Conservation (phyloP, 2,888 invertebrate genomes). For the Eumacrocentrus americanus region DNA sequence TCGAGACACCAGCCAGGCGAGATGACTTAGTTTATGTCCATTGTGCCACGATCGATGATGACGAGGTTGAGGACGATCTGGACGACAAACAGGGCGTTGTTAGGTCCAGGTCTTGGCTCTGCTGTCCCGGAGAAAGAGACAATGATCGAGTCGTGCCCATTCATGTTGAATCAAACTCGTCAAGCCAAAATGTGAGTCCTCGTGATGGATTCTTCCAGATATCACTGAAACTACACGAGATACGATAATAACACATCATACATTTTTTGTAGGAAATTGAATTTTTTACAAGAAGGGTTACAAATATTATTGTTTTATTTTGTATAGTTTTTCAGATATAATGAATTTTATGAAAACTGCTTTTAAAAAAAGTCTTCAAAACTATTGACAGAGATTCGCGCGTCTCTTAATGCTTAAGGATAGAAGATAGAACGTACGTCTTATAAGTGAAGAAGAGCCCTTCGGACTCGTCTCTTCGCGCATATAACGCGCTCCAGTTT, state of each 20-base stretch:
- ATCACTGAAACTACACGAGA: too few relatives aligned
- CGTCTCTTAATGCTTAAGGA: too few relatives aligned
- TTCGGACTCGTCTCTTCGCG: slow-evolving; percentile 1
- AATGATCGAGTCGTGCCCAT: slow-evolving; percentile 45
- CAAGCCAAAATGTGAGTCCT: slow-evolving; percentile 30
- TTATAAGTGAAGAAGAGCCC: background rate
- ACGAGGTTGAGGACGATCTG: slow-evolving; percentile 34
- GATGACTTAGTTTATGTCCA: slow-evolving; percentile 48
- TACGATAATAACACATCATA: too few relatives aligned
- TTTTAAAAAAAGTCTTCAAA: too few relatives aligned
- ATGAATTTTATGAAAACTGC: too few relatives aligned
- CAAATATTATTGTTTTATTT: too few relatives aligned
- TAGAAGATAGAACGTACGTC: slow-evolving; percentile 10
- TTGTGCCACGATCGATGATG: slow-evolving; percentile 44
- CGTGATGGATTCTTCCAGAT: too few relatives aligned
- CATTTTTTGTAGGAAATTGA: too few relatives aligned
- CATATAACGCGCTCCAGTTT: slow-evolving; percentile 23
- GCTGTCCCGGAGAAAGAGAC: slow-evolving; percentile 59
- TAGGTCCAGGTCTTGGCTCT: slow-evolving; percentile 62
- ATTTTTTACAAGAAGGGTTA: too few relatives aligned
- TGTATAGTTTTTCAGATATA: too few relatives aligned
- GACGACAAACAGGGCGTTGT: slow-evolving; percentile 38
- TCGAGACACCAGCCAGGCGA: background rate
- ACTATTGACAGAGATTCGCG: too few relatives aligned
- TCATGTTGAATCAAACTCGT: slow-evolving; percentile 39